Conservation (phyloP, 2,113 vertebrate genomes). For the Carettochelys insculpta region DNA sequence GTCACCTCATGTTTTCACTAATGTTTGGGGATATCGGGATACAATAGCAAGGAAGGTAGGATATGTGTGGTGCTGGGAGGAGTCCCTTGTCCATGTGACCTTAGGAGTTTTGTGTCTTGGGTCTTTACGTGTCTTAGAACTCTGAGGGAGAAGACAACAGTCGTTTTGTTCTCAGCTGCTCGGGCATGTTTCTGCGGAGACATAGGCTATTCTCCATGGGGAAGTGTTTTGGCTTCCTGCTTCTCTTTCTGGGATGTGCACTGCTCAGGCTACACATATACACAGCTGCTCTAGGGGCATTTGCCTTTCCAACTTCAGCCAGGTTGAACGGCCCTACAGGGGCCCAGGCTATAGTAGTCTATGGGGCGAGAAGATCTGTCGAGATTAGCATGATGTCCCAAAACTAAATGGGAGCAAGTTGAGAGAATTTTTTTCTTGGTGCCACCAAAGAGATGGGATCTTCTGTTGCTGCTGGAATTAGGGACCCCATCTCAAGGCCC, state of each 20-base stretch:
- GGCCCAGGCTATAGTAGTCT: not conserved
- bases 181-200: not conserved
- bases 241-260: not conserved
- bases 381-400: not conserved
- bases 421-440: not conserved
- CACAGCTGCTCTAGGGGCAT: not conserved
- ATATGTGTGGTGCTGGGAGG: too few species aligned
- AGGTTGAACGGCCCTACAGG: not conserved
- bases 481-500: accelerated
- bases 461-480: not conserved
- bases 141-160: not conserved
- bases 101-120: not conserved
- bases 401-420: not conserved
- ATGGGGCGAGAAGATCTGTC: too few species aligned
- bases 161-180: not conserved
- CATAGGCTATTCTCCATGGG: not conserved
- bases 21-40: not conserved
- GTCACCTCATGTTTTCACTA: not conserved
- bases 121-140: not conserved
- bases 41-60: too few species aligned
- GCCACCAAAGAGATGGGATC: not conserved
- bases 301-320: not conserved
- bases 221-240: not conserved
- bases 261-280: not conserved
- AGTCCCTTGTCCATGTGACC: not conserved